Conservation (phyloP, 2,888 invertebrate genomes). For the Germaria angustata region DNA sequence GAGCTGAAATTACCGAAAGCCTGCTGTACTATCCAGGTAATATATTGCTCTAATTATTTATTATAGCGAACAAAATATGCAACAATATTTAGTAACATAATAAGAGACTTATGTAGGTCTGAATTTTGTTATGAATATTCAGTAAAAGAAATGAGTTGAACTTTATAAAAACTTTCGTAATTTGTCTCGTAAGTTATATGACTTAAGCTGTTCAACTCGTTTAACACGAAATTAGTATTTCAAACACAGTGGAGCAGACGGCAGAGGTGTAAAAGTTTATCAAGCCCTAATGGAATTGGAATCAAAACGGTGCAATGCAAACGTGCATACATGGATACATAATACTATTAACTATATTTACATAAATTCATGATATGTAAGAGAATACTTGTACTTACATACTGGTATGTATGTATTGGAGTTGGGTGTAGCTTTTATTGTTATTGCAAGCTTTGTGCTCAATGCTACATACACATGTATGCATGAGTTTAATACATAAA, state of each 20-base stretch:
- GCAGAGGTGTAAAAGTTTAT: not conserved
- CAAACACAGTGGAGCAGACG: not conserved
- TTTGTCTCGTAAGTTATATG: not conserved
- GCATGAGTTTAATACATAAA: no score
- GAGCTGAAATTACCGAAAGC: no score
- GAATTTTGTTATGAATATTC: no score
- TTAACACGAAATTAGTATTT: constrained; percentile 27
- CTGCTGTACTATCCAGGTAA: no score
- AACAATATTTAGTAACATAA: no score
- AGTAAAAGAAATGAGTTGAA: no score
- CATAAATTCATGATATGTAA: not conserved
- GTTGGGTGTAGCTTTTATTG: constrained; percentile 26
- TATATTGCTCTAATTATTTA: no score
- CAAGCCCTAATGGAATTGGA: constrained; percentile 28
- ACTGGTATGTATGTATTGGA: not conserved
- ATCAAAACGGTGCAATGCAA: not conserved
- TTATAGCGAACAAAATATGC: no score
- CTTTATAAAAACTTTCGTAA: not conserved
- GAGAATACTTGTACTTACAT: not conserved
- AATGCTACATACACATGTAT: not conserved
- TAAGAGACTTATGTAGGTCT: no score
- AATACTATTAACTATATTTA: constrained; percentile 6
- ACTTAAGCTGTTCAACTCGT: not conserved
- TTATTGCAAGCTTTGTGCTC: not conserved
- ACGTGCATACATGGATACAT: not conserved